Evolutionary conservation across 2,797 vertebrate genomes (phyloP).

Genomic region (Argyrosomus regius): DNA sequence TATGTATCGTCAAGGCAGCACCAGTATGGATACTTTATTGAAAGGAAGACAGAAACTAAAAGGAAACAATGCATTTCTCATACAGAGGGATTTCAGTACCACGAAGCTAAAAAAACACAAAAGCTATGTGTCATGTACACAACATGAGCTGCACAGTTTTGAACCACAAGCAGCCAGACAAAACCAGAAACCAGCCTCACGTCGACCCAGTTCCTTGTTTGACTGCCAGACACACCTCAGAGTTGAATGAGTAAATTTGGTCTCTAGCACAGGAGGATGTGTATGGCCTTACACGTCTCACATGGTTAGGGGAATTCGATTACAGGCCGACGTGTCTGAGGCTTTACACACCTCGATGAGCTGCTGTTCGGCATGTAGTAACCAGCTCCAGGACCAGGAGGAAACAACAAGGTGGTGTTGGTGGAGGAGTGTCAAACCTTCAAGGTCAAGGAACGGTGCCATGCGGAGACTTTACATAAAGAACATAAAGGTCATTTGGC

Average conservation of each 20-base stretch:
- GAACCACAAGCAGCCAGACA: background rate
- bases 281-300: background rate
- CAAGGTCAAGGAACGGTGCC: conserved; percentile 28
- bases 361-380: conserved; percentile 1
- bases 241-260: conserved; percentile 26
- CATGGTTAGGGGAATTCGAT: conserved; percentile 10
- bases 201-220: conserved; percentile 1
- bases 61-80: conserved; percentile 14
- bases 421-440: conserved; percentile 11
- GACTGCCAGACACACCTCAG: background rate
- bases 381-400: conserved; percentile 1
- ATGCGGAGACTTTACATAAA: conserved; percentile 26
- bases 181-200: background rate
- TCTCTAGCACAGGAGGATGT: conserved; percentile 2
- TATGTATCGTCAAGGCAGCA: conserved; percentile 49
- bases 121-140: background rate
- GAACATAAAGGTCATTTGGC: conserved; percentile 32
- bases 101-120: conserved; percentile 16
- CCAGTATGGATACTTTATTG: conserved; percentile 50
- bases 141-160: conserved; percentile 24
- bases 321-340: background rate
- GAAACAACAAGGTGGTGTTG: conserved; percentile 11
- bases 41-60: conserved; percentile 33
- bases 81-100: conserved; percentile 2
- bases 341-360: conserved; percentile 3